phyloP scores from a whole-genome alignment of 2,888 invertebrate genomes.

The Cremastobaeus sp. region DNA sequence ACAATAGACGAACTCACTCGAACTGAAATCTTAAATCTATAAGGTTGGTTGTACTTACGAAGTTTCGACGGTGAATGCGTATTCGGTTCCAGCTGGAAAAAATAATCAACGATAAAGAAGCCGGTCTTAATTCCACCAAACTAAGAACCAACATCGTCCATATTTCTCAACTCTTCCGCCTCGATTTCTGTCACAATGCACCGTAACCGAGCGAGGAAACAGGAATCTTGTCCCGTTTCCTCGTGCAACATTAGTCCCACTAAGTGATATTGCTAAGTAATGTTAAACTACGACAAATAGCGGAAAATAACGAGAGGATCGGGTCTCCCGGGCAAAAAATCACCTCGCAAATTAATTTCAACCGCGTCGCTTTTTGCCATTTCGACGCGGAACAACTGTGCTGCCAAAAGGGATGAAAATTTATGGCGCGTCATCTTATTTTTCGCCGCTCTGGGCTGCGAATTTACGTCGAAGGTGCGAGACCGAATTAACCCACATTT shows the following conservation, averaged over 20 bases:
- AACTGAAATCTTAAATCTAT: neutral
- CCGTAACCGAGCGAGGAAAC: conserved; percentile 3
- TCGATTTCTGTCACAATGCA: conserved; percentile 21
- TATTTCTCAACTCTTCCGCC: conserved; percentile 1
- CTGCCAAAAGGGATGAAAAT: conserved; percentile 32
- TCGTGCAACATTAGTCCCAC: neutral
- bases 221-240: neutral
- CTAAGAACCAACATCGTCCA: conserved; percentile 6
- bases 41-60: conserved; percentile 23
- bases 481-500: conserved; percentile 57
- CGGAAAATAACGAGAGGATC: neutral
- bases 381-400: conserved; percentile 6
- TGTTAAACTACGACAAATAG: conserved; percentile 2
- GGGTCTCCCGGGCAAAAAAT: no score
- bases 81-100: conserved; percentile 38
- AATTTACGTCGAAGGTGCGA: conserved; percentile 42
- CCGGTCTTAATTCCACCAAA: conserved; percentile 2
- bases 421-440: conserved; percentile 26
- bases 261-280: conserved; percentile 18
- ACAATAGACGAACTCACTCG: neutral
- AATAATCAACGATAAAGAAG: conserved; percentile 10
- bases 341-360: conserved; percentile 32
- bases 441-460: neutral
- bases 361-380: conserved; percentile 2
- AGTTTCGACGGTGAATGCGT: conserved; percentile 12